Percentiles rank a stretch among this genome's conserved stretches.
Conservation (phyloP, 2,797 vertebrate genomes). For the Gallinago solitaria region DNA sequence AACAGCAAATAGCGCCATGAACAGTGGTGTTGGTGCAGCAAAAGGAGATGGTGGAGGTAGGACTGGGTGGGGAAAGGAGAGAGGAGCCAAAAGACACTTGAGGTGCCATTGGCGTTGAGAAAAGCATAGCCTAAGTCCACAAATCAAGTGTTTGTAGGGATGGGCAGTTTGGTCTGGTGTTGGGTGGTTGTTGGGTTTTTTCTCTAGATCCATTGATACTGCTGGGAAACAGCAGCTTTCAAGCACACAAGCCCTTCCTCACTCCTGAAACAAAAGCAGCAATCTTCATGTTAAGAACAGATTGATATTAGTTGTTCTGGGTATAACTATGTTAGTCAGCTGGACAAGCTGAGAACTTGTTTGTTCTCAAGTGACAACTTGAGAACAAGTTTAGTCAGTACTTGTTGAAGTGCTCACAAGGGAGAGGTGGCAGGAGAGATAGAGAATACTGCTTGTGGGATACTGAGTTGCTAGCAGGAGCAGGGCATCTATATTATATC, state of each 20-base stretch:
- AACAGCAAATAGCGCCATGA: neutral
- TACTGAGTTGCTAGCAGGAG: neutral
- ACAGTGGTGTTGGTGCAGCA: fast-evolving
- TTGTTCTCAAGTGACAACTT: neutral
- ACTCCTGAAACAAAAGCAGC: neutral
- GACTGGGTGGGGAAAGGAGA: neutral
- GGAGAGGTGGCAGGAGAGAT: neutral
- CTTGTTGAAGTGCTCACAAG: neutral
- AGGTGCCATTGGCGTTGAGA: neutral
- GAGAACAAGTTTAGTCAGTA: neutral
- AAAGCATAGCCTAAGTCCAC: neutral
- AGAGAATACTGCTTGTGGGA: neutral
- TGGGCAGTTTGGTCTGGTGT: neutral
- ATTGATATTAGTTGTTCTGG: neutral
- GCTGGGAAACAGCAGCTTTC: neutral
- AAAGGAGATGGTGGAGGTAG: neutral
- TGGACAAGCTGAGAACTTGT: neutral
- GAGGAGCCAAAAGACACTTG: neutral
- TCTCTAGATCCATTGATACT: neutral
- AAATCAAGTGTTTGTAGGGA: neutral
- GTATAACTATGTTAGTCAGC: neutral
- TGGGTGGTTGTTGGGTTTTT: neutral
- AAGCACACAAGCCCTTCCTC: neutral
- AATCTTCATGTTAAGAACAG: neutral
- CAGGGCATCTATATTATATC: neutral